Conservation (phyloP, 1,140 invertebrate genomes). For the Bombyx mandarina region DNA sequence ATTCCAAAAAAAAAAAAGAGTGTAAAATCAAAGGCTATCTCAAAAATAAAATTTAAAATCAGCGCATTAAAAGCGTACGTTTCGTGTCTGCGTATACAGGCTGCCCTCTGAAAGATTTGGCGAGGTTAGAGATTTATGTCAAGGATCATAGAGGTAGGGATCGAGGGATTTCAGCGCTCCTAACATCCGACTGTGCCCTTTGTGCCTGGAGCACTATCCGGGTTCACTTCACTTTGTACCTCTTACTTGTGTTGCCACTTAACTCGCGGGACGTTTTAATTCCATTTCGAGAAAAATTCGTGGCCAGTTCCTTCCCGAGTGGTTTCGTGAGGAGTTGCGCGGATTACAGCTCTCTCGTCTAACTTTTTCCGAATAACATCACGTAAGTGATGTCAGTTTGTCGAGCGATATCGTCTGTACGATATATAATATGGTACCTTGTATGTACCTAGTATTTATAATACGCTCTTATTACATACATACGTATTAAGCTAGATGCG, state of each 20-base stretch:
- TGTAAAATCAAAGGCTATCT: not conserved
- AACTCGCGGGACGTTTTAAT: conserved; percentile 64
- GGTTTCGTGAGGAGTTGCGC: not conserved
- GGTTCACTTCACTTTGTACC: conserved; percentile 64
- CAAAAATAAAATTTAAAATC: conserved; percentile 26
- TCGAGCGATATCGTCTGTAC: too few relatives aligned
- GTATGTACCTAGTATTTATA: too few relatives aligned
- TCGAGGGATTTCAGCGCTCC: conserved; percentile 62
- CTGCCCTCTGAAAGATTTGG: conserved; percentile 66
- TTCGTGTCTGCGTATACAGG: conserved; percentile 61
- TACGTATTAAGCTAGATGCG: too few relatives aligned
- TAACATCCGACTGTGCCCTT: conserved; percentile 64
- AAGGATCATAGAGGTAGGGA: conserved; percentile 66
- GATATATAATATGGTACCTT: too few relatives aligned
- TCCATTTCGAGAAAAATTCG: conserved; percentile 41
- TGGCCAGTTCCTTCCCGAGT: conserved; percentile 12
- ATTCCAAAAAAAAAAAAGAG: too few relatives aligned
- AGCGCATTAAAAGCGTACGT: conserved; percentile 60
- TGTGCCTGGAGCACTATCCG: conserved; percentile 65
- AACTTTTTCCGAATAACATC: too few relatives aligned
- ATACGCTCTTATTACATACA: too few relatives aligned
- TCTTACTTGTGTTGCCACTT: conserved; percentile 61
- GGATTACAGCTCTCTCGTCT: not conserved
- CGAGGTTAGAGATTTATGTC: conserved; percentile 69
- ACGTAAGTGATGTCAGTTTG: too few relatives aligned